Evolutionary conservation across 2,888 invertebrate genomes (phyloP).

Genomic region (Uloborus plumipes): DNA sequence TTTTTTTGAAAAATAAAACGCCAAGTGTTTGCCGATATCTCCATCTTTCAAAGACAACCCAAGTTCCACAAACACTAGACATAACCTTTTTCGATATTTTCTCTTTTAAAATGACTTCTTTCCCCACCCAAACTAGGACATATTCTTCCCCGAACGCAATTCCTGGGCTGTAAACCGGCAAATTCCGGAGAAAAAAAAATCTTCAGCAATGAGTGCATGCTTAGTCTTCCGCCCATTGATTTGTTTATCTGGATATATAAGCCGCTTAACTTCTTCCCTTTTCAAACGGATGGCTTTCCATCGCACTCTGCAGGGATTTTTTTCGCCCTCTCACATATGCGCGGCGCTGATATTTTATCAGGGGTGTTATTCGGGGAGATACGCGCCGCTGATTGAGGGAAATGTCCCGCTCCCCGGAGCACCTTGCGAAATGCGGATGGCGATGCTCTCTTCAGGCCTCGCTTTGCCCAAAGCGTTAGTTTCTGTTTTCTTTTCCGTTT

Average conservation of each 20-base stretch:
- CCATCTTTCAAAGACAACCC: too few species aligned
- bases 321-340: neutral
- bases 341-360: slow-evolving; percentile 7
- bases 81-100: too few species aligned
- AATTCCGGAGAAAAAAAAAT: neutral
- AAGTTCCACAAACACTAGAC: too few species aligned
- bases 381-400: neutral
- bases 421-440: too few species aligned
- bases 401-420: neutral
- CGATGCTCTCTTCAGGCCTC: too few species aligned
- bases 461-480: too few species aligned
- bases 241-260: slow-evolving; percentile 20
- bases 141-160: neutral
- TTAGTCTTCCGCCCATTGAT: slow-evolving; percentile 11
- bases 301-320: neutral
- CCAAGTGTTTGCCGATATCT: too few species aligned
- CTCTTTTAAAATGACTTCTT: slow-evolving; percentile 3
- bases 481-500: too few species aligned
- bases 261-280: slow-evolving; percentile 13
- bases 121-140: neutral
- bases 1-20: too few species aligned
- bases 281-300: slow-evolving; percentile 1
- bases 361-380: slow-evolving; percentile 3
- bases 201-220: neutral
- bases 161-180: neutral